These are phyloP conservation scores for Momotus momota DNA, from an alignment of 2,797 vertebrate genomes.

Conservation along the genomic window DNA sequence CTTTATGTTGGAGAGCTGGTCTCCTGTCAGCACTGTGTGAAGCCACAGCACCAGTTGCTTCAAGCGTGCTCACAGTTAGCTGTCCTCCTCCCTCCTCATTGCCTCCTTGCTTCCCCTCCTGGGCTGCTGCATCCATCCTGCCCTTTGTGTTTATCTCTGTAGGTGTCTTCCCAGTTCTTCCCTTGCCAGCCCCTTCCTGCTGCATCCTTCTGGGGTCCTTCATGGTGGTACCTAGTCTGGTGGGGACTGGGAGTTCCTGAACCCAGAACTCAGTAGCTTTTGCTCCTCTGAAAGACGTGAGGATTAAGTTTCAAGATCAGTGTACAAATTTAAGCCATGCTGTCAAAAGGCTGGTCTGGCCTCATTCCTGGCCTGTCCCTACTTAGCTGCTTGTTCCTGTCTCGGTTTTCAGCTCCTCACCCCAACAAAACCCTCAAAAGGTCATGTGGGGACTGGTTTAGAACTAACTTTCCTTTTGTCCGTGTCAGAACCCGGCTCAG, in stretches of 20 bases:
- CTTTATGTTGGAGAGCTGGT: not conserved
- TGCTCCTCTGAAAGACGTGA: not conserved
- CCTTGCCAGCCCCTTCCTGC: not conserved
- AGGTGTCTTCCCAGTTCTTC: not conserved
- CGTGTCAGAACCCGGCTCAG: not conserved
- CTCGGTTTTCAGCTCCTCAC: not conserved
- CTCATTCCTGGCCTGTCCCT: not conserved
- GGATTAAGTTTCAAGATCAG: not conserved
- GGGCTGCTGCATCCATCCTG: not conserved
- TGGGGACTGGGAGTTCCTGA: not conserved
- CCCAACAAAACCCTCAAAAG: not conserved
- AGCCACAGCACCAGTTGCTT: not conserved
- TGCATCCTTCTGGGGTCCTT: not conserved
- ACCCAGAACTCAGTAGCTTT: not conserved
- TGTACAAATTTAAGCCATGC: not conserved
- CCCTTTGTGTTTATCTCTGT: not conserved
- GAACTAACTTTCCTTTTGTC: not conserved
- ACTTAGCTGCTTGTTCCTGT: not conserved
- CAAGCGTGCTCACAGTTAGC: not conserved
- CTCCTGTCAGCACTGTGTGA: not conserved
- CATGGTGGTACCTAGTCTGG: not conserved
- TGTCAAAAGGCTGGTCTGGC: not conserved
- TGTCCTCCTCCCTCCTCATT: not conserved
- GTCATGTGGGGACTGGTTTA: accelerated
- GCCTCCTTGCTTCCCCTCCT: not conserved